These are phyloP conservation scores for Asbolus verrucosus DNA, from an alignment of 1,140 invertebrate genomes.

Conservation along the genomic window DNA sequence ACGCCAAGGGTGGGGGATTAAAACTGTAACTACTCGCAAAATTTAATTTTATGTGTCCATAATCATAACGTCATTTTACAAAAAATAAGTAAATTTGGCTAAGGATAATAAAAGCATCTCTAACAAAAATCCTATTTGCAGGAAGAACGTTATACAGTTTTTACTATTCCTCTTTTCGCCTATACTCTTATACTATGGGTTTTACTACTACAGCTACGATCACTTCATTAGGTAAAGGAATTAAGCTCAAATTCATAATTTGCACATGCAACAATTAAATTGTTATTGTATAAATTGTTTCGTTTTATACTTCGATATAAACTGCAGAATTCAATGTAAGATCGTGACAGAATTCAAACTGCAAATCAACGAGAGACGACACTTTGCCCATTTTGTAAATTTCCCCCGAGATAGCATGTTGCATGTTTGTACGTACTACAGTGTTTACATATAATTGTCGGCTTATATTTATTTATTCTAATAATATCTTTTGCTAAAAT, in stretches of 20 bases:
- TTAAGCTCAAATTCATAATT: too few relatives aligned
- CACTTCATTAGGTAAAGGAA: too few relatives aligned
- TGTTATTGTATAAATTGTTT: background rate
- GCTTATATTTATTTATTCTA: conserved; percentile 14
- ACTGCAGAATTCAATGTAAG: conserved; percentile 16
- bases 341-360: conserved; percentile 32
- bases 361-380: conserved; percentile 34
- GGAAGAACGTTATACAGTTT: too few relatives aligned
- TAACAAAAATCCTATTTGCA: too few relatives aligned
- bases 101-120: too few relatives aligned
- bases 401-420: conserved; percentile 21
- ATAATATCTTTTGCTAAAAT: background rate
- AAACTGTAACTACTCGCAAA: too few relatives aligned
- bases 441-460: conserved; percentile 32
- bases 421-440: conserved; percentile 26
- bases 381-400: conserved; percentile 36
- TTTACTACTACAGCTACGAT: too few relatives aligned
- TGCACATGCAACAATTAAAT: too few relatives aligned
- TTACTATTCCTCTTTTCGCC: too few relatives aligned
- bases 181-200: too few relatives aligned
- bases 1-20: too few relatives aligned
- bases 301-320: conserved; percentile 12
- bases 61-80: background rate
- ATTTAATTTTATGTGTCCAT: background rate
- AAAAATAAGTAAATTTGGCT: background rate